Evolutionary conservation across 2,113 vertebrate species (phyloP).

Genomic region (Lepidiolamprologus cunningtoni): DNA sequence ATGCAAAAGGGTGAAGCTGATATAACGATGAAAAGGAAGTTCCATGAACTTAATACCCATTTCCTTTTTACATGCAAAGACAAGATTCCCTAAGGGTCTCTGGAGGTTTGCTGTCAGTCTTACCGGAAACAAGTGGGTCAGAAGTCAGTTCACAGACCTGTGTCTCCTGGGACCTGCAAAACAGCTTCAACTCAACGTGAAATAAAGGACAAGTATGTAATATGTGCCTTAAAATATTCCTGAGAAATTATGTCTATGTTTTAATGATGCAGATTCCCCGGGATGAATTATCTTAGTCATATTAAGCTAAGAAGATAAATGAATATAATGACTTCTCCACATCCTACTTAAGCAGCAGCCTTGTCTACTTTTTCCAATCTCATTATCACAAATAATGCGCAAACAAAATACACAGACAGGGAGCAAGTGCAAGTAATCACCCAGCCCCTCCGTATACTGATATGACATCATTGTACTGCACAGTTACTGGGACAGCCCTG

Average conservation of each 20-base stretch:
- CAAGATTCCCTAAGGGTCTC: neutral
- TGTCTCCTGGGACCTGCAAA: neutral
- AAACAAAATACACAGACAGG: neutral
- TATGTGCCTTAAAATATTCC: neutral
- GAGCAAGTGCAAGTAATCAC: neutral
- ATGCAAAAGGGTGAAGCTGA: neutral
- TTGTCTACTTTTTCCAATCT: neutral
- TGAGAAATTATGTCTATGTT: neutral
- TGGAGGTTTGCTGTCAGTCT: constrained; percentile 5
- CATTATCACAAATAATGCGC: constrained; percentile 14
- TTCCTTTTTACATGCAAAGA: constrained; percentile 3
- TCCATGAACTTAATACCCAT: neutral
- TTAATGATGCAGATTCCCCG: neutral
- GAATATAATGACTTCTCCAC: neutral
- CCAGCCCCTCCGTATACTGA: neutral
- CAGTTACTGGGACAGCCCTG: neutral
- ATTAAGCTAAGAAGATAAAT: neutral
- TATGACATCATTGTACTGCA: neutral
- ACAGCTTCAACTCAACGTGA: neutral
- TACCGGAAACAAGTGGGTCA: neutral
- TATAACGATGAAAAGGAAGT: neutral
- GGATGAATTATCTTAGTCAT: neutral
- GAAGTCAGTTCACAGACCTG: neutral
- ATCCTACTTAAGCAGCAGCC: neutral
- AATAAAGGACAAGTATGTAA: neutral